phyloP scores from a whole-genome alignment of 2,113 vertebrate species.

The Phylloscopus whistleri region DNA sequence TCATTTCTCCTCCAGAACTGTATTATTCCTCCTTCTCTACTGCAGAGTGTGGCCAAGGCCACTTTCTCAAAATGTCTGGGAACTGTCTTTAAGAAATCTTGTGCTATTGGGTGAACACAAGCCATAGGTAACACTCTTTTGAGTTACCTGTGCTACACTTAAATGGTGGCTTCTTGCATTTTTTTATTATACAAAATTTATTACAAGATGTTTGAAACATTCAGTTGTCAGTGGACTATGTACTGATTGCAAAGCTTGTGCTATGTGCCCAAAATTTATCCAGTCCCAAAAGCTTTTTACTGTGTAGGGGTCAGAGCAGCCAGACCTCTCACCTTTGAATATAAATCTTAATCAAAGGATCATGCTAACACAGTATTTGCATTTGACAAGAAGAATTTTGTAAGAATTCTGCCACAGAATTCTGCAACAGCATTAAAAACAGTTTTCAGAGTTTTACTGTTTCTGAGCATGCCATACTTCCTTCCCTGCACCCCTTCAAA shows the following conservation, averaged over 20 bases:
- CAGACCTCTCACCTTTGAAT: background rate
- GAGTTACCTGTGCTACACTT: background rate
- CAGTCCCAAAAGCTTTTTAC: background rate
- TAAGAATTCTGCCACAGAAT: background rate
- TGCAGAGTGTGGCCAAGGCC: background rate
- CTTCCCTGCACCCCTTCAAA: background rate
- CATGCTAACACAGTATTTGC: background rate
- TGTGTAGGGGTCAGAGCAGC: background rate
- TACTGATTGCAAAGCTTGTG: background rate
- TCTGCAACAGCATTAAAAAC: background rate
- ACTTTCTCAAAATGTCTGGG: background rate
- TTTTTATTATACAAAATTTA: background rate
- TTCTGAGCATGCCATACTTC: background rate
- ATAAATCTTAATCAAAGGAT: background rate
- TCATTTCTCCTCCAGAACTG: background rate
- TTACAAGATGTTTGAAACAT: background rate
- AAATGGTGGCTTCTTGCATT: background rate
- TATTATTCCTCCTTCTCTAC: background rate
- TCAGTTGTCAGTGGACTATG: background rate
- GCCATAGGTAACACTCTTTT: background rate
- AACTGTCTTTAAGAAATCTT: background rate
- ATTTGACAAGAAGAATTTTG: background rate
- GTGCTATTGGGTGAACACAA: background rate
- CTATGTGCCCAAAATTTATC: background rate
- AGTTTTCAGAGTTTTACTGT: background rate